Conservation (phyloP, 2,797 vertebrate genomes). For the Sebastes hubbsi region DNA sequence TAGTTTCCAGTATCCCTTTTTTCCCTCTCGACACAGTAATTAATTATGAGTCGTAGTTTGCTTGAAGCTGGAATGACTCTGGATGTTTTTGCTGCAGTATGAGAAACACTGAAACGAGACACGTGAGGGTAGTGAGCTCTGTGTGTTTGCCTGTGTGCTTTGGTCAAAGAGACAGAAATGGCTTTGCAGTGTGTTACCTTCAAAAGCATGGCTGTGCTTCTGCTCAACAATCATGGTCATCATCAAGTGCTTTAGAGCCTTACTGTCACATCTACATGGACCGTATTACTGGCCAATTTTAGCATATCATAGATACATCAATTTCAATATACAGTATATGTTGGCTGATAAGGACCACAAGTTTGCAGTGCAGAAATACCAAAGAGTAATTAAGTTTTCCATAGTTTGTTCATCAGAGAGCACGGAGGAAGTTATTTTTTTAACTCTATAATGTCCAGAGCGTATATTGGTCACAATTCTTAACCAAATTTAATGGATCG, state of each 20-base stretch:
- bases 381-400: background rate
- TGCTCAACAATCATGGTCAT: conserved; percentile 2
- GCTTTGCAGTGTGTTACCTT: conserved; percentile 26
- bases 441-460: background rate
- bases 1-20: conserved; percentile 45
- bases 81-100: conserved; percentile 47
- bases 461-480: background rate
- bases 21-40: conserved; percentile 41
- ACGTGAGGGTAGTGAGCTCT: background rate
- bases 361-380: background rate
- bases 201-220: conserved; percentile 14
- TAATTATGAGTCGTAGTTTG: conserved; percentile 56
- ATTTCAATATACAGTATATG: background rate
- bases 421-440: background rate
- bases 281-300: background rate
- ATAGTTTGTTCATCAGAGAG: background rate
- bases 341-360: background rate
- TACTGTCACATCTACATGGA: background rate
- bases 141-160: conserved; percentile 17
- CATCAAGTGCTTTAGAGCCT: background rate
- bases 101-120: conserved; percentile 41
- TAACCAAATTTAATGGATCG: background rate
- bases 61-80: conserved; percentile 46
- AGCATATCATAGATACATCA: background rate
- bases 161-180: conserved; percentile 31